phyloP scores from a whole-genome alignment of 2,888 invertebrate genomes.

The Phortica magna region DNA sequence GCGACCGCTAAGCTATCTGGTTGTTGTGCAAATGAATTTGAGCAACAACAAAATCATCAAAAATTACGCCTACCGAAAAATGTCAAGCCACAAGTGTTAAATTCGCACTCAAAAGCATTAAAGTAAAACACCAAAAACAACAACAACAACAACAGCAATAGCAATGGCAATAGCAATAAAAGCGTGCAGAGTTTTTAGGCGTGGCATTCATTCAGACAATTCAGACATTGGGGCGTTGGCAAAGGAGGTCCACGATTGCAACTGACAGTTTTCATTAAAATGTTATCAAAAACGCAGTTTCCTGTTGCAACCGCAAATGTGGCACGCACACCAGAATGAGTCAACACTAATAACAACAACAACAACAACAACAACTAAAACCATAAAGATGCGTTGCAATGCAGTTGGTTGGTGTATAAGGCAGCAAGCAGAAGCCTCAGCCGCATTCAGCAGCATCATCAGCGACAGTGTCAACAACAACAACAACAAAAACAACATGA shows the following conservation, averaged over 20 bases:
- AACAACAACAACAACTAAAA: background rate
- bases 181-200: too few species aligned
- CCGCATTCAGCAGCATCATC: slow-evolving; percentile 11
- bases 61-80: slow-evolving; percentile 59
- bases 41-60: background rate
- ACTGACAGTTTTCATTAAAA: slow-evolving; percentile 75
- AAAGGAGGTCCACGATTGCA: slow-evolving; percentile 47
- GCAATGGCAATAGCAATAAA: background rate
- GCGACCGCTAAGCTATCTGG: slow-evolving; percentile 13
- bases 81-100: slow-evolving; percentile 71
- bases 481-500: slow-evolving; percentile 38
- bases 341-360: slow-evolving; percentile 34
- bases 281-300: slow-evolving; percentile 70
- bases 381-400: slow-evolving; percentile 9
- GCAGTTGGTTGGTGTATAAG: background rate
- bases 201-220: background rate
- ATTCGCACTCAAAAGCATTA: slow-evolving; percentile 65
- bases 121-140: background rate
- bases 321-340: slow-evolving; percentile 47
- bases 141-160: background rate
- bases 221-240: background rate
- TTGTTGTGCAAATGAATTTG: background rate
- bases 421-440: background rate
- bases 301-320: slow-evolving; percentile 58
- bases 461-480: slow-evolving; percentile 40